Conservation (phyloP, 2,888 invertebrate genomes). For the Oscheius onirici region DNA sequence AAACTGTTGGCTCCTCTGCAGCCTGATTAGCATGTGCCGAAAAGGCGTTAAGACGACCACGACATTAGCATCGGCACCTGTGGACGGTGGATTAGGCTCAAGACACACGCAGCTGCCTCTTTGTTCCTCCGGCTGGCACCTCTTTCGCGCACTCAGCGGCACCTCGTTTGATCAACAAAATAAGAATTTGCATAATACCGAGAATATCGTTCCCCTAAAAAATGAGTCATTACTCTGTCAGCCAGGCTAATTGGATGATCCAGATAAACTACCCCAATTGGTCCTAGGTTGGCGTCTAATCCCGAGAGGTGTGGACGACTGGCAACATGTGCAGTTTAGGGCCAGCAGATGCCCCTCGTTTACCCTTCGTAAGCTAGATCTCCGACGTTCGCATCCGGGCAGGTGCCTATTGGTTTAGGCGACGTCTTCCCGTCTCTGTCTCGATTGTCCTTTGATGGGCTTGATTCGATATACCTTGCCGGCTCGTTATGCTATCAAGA, state of each 20-base stretch:
- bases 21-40: conserved; percentile 27
- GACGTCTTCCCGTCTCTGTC: conserved; percentile 17
- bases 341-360: conserved; percentile 19
- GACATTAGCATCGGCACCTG: conserved; percentile 33
- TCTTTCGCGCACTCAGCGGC: neutral
- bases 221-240: neutral
- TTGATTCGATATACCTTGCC: conserved; percentile 33
- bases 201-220: too few species aligned
- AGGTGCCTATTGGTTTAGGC: conserved; percentile 26
- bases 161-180: too few species aligned
- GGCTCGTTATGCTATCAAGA: conserved; percentile 31
- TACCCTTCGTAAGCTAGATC: neutral
- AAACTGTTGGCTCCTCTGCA: neutral
- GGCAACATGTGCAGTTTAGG: conserved; percentile 14
- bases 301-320: neutral
- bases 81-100: conserved; percentile 30
- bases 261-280: conserved; percentile 23
- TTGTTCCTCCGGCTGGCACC: conserved; percentile 27
- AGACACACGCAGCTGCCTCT: conserved; percentile 25
- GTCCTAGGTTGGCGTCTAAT: neutral
- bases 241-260: conserved; percentile 5
- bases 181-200: too few species aligned
- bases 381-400: conserved; percentile 7
- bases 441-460: conserved; percentile 34
- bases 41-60: conserved; percentile 23